These are phyloP conservation scores for Theretra japonica DNA, from an alignment of 2,888 invertebrate genomes.

Conservation along the genomic window DNA sequence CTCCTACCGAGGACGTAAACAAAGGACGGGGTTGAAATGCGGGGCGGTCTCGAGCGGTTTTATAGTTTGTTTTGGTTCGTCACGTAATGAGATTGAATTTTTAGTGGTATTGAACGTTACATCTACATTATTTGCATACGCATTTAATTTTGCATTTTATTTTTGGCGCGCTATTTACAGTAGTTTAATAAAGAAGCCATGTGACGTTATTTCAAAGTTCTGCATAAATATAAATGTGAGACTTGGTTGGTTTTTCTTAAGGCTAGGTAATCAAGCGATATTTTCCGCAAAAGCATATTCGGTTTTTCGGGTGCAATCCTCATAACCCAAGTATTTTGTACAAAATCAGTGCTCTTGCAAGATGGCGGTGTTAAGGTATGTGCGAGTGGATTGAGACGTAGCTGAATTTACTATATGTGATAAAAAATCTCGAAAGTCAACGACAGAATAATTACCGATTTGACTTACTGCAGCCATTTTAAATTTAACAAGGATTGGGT, in stretches of 20 bases:
- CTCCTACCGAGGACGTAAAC: constrained; percentile 21
- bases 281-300: too few species aligned
- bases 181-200: not conserved
- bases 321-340: too few species aligned
- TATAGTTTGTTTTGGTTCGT: constrained; percentile 18
- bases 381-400: too few species aligned
- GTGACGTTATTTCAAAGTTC: not conserved
- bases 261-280: too few species aligned
- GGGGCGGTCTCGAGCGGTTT: constrained; percentile 9
- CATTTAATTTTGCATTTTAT: not conserved
- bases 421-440: too few species aligned
- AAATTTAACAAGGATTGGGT: too few species aligned
- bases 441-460: too few species aligned
- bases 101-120: constrained; percentile 21
- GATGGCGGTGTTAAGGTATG: too few species aligned
- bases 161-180: not conserved
- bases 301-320: too few species aligned
- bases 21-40: constrained; percentile 21
- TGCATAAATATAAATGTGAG: not conserved
- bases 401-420: too few species aligned
- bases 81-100: constrained; percentile 28
- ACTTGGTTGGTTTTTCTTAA: not conserved
- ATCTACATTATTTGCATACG: constrained; percentile 5
- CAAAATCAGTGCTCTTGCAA: too few species aligned
- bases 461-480: too few species aligned